These are phyloP conservation scores for Hirundichthys speculiger DNA, from an alignment of 2,113 vertebrate genomes.

Conservation along the genomic window DNA sequence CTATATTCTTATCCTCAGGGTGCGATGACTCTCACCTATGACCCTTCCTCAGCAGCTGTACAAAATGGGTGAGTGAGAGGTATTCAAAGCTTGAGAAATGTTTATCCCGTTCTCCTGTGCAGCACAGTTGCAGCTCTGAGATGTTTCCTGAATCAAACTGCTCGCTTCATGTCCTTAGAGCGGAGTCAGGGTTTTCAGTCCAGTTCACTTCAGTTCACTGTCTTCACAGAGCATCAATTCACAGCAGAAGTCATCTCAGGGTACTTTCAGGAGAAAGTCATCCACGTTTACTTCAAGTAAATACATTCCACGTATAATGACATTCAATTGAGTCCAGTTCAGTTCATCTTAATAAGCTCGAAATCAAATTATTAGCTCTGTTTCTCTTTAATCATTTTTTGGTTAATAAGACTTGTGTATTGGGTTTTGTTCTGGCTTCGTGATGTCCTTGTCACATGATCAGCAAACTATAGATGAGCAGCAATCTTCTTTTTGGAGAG, in stretches of 20 bases:
- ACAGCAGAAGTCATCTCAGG: neutral
- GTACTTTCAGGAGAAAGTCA: neutral
- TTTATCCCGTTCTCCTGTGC: neutral
- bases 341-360: neutral
- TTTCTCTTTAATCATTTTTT: too few species aligned
- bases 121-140: neutral
- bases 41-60: constrained; percentile 94
- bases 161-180: neutral
- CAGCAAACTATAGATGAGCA: too few species aligned
- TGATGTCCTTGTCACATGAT: too few species aligned
- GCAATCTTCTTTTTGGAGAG: too few species aligned
- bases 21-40: constrained; percentile 97
- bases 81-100: neutral
- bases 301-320: neutral
- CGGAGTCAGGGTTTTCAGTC: neutral
- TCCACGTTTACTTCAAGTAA: neutral
- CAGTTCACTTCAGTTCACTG: neutral
- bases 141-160: neutral
- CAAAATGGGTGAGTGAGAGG: constrained; percentile 91
- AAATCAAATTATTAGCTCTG: too few species aligned
- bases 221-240: neutral
- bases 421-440: too few species aligned
- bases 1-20: constrained; percentile 78
- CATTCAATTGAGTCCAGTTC: neutral
- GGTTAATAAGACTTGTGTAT: too few species aligned